Evolutionary conservation across 2,797 vertebrate species (phyloP).

Genomic region (Mormyrus hasselquistii): DNA sequence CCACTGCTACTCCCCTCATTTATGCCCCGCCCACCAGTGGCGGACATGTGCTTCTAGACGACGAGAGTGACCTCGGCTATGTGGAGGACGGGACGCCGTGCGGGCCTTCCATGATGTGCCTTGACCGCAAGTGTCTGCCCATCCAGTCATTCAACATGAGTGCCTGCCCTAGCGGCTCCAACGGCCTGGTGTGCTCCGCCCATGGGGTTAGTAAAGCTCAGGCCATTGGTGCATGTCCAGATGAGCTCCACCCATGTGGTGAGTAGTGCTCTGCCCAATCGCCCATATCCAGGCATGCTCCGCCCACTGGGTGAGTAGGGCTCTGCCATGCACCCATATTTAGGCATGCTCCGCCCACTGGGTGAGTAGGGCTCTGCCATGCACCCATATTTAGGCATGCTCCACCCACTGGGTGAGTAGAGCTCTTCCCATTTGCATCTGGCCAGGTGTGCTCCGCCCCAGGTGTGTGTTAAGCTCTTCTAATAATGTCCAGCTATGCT

Average conservation of each 20-base stretch:
- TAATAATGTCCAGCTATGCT: background rate
- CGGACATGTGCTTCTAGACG: conserved; percentile 77
- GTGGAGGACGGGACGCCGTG: conserved; percentile 79
- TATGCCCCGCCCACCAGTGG: conserved; percentile 51
- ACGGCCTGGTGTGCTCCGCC: conserved; percentile 73
- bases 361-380: background rate
- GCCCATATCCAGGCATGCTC: background rate
- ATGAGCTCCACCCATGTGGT: background rate
- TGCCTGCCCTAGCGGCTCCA: conserved; percentile 71
- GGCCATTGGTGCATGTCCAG: background rate
- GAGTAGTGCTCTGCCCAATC: background rate
- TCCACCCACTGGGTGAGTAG: background rate
- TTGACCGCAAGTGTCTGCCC: conserved; percentile 77
- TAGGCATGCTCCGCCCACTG: background rate
- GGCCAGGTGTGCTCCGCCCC: background rate
- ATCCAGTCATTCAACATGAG: conserved; percentile 81
- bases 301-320: background rate
- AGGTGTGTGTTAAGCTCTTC: background rate
- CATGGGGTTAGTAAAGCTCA: conserved; percentile 69
- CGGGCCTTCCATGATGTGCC: conserved; percentile 83
- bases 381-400: background rate
- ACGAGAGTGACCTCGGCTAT: conserved; percentile 80
- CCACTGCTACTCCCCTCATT: background rate
- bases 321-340: background rate
- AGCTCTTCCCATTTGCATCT: background rate